Percentiles rank a stretch among this genome's conserved stretches.
These are phyloP conservation scores for Spea hammondii DNA, from an alignment of 2,797 vertebrate genomes.

Conservation along the genomic window DNA sequence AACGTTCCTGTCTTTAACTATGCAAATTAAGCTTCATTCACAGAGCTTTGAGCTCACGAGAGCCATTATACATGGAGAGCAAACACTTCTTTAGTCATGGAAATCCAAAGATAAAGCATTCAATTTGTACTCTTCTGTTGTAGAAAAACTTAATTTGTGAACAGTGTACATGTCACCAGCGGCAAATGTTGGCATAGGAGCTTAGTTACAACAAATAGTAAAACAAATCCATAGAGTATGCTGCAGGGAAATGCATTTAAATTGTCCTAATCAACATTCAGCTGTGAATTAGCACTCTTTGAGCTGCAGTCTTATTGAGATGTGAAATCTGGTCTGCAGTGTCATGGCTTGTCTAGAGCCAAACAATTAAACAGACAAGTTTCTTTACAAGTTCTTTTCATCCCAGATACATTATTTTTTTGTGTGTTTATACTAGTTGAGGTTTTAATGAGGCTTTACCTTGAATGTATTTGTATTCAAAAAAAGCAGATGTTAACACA, in stretches of 20 bases:
- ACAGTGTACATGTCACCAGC: background rate
- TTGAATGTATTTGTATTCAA: background rate
- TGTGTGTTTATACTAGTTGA: background rate
- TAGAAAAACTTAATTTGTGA: background rate
- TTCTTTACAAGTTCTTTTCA: conserved; percentile 16
- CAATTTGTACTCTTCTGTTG: no score
- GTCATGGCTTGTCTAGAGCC: conserved; percentile 8
- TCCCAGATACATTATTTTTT: conserved; percentile 16
- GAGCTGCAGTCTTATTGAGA: conserved; percentile 18
- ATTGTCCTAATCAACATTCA: conserved; percentile 32
- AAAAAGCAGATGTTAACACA: background rate
- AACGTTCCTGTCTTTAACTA: no score
- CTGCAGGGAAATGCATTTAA: conserved; percentile 39
- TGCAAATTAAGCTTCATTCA: no score
- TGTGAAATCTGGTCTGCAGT: conserved; percentile 11
- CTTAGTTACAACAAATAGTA: background rate
- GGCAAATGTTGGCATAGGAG: background rate
- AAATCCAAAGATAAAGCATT: no score
- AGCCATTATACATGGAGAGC: no score
- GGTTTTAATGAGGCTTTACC: conserved; percentile 1
- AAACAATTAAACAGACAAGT: conserved; percentile 23
- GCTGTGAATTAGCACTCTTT: conserved; percentile 26
- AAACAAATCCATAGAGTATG: conserved; percentile 22
- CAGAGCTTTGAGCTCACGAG: no score
- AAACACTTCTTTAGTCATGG: no score